Evolutionary conservation across 2,888 invertebrate species (phyloP), one percentile per base, ranked within the genome.

Genomic region (Opisthograptis luteolata): DNA sequence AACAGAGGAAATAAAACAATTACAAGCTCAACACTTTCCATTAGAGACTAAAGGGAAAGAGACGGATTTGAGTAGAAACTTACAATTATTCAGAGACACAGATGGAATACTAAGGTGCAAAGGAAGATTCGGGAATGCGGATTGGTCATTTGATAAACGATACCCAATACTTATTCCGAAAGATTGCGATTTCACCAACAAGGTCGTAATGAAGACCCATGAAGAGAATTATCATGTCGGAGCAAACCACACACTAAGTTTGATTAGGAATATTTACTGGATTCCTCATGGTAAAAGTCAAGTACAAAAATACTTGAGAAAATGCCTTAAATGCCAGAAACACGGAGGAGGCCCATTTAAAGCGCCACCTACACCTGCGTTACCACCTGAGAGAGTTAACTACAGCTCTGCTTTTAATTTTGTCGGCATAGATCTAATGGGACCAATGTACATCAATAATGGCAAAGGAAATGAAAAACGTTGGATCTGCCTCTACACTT

Each of bases 401-500:
- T 17, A 3, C 17, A 17, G 17, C 5, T 3, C 17, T 2, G 3
- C 17, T 3, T 17, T 17, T 17, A 3, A 2, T 5, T 17, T 17
- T 17, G 17, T 5, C 3, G 17, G 17, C 5, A 5, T 17, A 17
- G 17, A 17, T 17, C 5, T 3, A 3, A 17, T 17, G 17, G 17
- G 17, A 17, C 17, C 17, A 5, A 5, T 17, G 3, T 5, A 3
- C 3, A 5, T 17, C 17, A 17, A 3, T n/a, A n/a, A n/a, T n/a
- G n/a, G n/a, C n/a, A n/a, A n/a, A n/a, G n/a, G n/a, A n/a, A n/a
- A n/a, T n/a, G 17, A 39, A 8, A 58, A 58, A 20, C 19, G 48
- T 24, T 58, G 61, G 61, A 22, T 58, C 1, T 54, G 52, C 9
- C 13, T 60, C 1, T 57, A 43, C 12, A 62, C 58, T 1, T 62